Base-by-base conservation (phyloP, 1,140 invertebrate genomes). In the Drosophila sp. region DNA sequence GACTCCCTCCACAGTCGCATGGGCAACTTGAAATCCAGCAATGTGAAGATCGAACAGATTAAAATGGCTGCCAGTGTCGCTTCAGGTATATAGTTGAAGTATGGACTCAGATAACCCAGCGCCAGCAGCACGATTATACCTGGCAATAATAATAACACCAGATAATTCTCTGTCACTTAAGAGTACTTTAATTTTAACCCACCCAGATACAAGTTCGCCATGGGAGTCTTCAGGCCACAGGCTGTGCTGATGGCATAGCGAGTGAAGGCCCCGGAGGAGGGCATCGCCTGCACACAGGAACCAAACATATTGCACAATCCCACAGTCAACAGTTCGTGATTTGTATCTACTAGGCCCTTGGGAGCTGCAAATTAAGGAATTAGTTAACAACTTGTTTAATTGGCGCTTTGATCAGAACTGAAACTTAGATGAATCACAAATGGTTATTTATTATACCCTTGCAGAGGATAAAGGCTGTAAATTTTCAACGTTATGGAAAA, bases 71-170 rank as follows among this genome's bases (percentile, higher is more conserved):
- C 96, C 9, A 97, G 93, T 11, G 94, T 94, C 41, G 95, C 94
- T 93, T 97, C 94, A 41, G 96, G 95, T 77, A 98, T 97, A 89
- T 95, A 98, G 80, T 95, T 95, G 76, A 98, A 96, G 83, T 96
- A 97, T 1, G 96, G 95, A 9, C 97, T 97, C 29, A 98, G 93
- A 83, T 96, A 96, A 56, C 93, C 92, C 9, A 96, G 83, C 4
- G 95, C 94, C 62, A 95, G 80, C 48, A 96, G 53, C 21, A 92
- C 89, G 48, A 92, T 80, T 40, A 86, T 77, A 93, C 94, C 95
- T 91, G 18, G 1, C 40, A 48, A 11, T 11, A 56, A 7, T n/a
- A 1, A 21, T 18, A 0, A n/a, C n/a, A n/a, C n/a, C n/a, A n/a
- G n/a, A n/a, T 21, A 3, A n/a, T 18, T 38, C 4, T 21, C 21